Evolutionary conservation across 2,888 invertebrate genomes (phyloP), one percentile per base, ranked within the genome.

Genomic region (Heliconius sara): DNA sequence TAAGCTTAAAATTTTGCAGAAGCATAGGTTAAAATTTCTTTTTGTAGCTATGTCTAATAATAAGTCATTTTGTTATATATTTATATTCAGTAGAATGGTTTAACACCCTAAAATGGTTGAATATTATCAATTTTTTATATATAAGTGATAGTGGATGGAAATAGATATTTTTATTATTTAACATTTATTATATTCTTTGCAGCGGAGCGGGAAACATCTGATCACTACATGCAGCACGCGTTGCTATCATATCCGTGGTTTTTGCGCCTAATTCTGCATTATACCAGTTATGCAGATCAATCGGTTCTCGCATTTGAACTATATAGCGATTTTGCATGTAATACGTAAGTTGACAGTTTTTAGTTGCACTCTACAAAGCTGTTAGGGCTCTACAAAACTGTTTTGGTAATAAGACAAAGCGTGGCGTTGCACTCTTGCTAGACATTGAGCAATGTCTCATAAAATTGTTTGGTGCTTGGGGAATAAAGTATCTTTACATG

Each of bases 321-420:
- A 27, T 75, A 43, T n/a, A n/a, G 43, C 22, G 43, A 66, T 13
- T 30, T 66, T 66, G 65, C 75, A 43, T 16, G 2, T 65, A 27
- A 27, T 19, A 65, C 65, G 75, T 75, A 75, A 75, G 75, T 66
- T 60, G 27, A 39, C 10, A 25, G 12, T 63, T 63, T 34, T 63
- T n/a, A 5, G 22, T 63, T 13, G 1, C 9, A 25, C 5, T n/a
- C 25, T 25, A n/a, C 1, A 12, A 63, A 13, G 63, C n/a, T 25
- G 5, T n/a, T 63, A 63, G n/a, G 10, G n/a, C 19, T 52, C 47
- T n/a, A n/a, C n/a, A n/a, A n/a, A n/a, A n/a, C n/a, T n/a, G 47
- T 52, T 52, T 19, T 52, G 19, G 47, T 52, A 19, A 52, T 52
- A 52, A 19, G 47, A 52, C 47, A 60, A 60, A n/a, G n/a, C 9